These are phyloP conservation scores for Cathartes aura DNA, from an alignment of 2,113 vertebrate genomes.

Conservation along the genomic window DNA sequence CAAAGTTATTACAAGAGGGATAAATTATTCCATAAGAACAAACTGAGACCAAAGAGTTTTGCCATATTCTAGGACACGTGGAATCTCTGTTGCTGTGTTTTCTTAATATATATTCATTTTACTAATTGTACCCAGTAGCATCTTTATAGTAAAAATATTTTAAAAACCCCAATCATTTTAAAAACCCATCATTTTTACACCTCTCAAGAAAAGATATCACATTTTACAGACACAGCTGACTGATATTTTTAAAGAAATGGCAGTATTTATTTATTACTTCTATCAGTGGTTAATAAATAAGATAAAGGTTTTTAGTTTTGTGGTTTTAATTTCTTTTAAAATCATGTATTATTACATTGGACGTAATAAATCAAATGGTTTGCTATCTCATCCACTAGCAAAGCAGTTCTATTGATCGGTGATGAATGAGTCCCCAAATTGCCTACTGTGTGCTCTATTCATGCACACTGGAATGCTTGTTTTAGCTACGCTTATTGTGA, in stretches of 20 bases:
- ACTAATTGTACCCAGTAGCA: background rate
- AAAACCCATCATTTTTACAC: background rate
- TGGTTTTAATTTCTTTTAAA: conserved; percentile 53
- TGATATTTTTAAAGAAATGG: background rate
- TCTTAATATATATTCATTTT: background rate
- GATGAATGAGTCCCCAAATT: conserved; percentile 4
- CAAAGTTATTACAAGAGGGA: background rate
- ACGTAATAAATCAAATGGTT: conserved; percentile 8
- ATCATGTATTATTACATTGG: background rate
- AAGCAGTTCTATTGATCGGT: background rate
- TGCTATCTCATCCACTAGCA: conserved; percentile 7
- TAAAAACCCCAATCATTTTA: background rate
- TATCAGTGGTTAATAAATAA: background rate
- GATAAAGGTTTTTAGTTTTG: conserved; percentile 5
- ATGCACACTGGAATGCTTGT: background rate
- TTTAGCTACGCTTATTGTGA: background rate
- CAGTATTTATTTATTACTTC: conserved; percentile 5
- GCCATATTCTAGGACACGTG: background rate
- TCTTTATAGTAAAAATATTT: background rate
- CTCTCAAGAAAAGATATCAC: background rate
- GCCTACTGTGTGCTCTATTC: background rate
- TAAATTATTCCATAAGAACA: background rate
- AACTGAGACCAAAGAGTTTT: background rate
- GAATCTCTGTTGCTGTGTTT: background rate
- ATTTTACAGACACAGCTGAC: background rate